phyloP scores from a whole-genome alignment of 2,888 invertebrate genomes.

The Synanthedon vespiformis region DNA sequence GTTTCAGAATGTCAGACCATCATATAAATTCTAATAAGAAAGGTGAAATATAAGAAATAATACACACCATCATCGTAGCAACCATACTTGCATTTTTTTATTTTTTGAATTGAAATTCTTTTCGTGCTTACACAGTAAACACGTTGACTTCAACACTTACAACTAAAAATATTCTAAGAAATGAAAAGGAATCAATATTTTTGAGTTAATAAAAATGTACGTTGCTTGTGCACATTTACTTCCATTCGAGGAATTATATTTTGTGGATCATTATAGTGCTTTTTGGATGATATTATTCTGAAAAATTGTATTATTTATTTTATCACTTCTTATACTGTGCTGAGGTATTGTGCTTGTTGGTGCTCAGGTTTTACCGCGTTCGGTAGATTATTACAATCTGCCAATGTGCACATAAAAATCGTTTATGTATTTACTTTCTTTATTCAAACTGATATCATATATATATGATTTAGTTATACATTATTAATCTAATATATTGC shows the following conservation, averaged over 20 bases:
- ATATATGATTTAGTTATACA: slow-evolving; percentile 58
- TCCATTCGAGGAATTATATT: slow-evolving; percentile 48
- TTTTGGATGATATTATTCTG: slow-evolving; percentile 30
- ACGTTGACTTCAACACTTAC: slow-evolving; percentile 76
- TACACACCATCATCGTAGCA: slow-evolving; percentile 70
- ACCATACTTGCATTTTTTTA: slow-evolving; percentile 74
- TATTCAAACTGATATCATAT: slow-evolving; percentile 61
- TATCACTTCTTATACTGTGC: slow-evolving; percentile 51
- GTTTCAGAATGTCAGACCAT: too few relatives aligned
- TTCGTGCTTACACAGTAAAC: slow-evolving; percentile 80
- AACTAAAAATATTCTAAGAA: slow-evolving; percentile 76
- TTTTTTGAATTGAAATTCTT: slow-evolving; percentile 74
- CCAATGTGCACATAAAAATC: slow-evolving; percentile 55
- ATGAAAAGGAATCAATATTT: slow-evolving; percentile 55
- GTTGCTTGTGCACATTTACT: slow-evolving; percentile 61
- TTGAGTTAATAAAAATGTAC: slow-evolving; percentile 50
- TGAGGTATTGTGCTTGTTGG: slow-evolving; percentile 62
- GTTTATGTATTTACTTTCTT: slow-evolving; percentile 45
- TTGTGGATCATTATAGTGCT: slow-evolving; percentile 22
- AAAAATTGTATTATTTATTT: slow-evolving; percentile 34
- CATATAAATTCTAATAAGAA: too few relatives aligned
- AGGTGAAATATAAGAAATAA: slow-evolving; percentile 25
- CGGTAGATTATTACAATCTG: slow-evolving; percentile 26
- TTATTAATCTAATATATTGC: slow-evolving; percentile 66
- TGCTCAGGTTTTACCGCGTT: slow-evolving; percentile 47